A percentile compares a stretch with the other conserved stretches of the same genome.
Conservation (phyloP, 2,888 invertebrate species). For the Nomada ruficornis region DNA sequence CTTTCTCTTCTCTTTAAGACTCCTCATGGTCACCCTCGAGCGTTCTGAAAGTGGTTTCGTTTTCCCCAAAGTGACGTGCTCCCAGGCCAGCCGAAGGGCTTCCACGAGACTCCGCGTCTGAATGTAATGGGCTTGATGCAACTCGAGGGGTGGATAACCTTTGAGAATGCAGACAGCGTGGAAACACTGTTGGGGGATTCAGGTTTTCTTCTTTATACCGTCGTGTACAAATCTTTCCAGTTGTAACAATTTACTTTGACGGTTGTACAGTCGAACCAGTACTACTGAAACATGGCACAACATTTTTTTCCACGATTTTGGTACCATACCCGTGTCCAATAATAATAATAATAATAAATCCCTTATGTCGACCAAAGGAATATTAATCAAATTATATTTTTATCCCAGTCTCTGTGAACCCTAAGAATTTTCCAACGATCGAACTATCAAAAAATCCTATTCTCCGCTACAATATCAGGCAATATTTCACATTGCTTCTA, state of each 20-base stretch:
- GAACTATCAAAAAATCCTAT: no score
- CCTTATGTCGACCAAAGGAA: no score
- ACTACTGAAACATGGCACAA: no score
- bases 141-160: conserved; percentile 39
- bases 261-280: no score
- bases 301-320: no score
- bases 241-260: background rate
- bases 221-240: background rate
- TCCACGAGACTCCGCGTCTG: conserved; percentile 33
- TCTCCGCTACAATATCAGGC: no score
- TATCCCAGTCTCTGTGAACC: no score
- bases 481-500: background rate
- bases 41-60: conserved; percentile 44
- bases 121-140: conserved; percentile 59
- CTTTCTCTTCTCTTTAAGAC: conserved; percentile 3
- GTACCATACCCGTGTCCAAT: no score
- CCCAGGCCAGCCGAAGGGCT: conserved; percentile 33
- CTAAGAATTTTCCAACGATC: no score
- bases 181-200: conserved; percentile 10
- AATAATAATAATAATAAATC: no score
- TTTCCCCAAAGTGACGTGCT: conserved; percentile 42
- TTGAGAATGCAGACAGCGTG: conserved; percentile 8
- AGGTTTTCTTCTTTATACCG: background rate
- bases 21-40: conserved; percentile 14
- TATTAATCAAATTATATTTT: no score